phyloP scores from a whole-genome alignment of 2,888 invertebrate genomes.

The Calameuta idolon region DNA sequence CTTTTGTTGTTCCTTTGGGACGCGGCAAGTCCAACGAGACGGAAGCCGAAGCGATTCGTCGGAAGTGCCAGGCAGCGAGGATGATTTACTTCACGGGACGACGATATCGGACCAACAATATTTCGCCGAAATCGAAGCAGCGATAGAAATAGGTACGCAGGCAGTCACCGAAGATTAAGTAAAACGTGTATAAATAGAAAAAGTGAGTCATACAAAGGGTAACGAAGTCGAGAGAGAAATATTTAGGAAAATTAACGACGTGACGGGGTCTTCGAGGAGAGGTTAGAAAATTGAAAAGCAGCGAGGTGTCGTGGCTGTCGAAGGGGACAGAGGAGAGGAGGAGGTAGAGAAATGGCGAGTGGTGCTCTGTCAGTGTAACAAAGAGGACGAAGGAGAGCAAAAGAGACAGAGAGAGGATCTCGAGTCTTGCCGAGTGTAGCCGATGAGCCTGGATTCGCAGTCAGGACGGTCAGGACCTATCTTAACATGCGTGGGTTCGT shows the following conservation, averaged over 20 bases:
- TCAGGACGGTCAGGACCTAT: constrained; percentile 54
- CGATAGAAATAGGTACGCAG: not conserved
- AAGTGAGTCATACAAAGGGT: no score
- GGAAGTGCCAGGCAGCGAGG: not conserved
- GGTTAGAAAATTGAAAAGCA: not conserved
- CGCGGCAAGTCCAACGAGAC: not conserved
- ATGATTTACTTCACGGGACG: not conserved
- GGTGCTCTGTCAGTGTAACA: not conserved
- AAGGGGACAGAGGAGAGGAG: not conserved
- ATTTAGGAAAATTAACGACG: not conserved
- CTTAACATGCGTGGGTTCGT: constrained; percentile 59
- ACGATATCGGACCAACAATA: not conserved
- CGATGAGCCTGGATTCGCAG: constrained; percentile 36
- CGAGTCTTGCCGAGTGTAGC: constrained; percentile 15
- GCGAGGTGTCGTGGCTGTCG: not conserved
- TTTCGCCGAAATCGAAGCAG: not conserved
- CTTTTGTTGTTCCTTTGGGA: not conserved
- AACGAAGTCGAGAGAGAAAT: not conserved
- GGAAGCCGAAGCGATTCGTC: not conserved
- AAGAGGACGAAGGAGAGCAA: not conserved
- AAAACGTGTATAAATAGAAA: not conserved
- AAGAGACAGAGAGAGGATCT: not conserved
- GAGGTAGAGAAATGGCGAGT: no score
- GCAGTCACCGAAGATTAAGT: not conserved
- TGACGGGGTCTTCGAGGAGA: not conserved